These are phyloP conservation scores for Peromyscus polionotus DNA, from an alignment of 2,113 vertebrate species.

Conservation along the genomic window DNA sequence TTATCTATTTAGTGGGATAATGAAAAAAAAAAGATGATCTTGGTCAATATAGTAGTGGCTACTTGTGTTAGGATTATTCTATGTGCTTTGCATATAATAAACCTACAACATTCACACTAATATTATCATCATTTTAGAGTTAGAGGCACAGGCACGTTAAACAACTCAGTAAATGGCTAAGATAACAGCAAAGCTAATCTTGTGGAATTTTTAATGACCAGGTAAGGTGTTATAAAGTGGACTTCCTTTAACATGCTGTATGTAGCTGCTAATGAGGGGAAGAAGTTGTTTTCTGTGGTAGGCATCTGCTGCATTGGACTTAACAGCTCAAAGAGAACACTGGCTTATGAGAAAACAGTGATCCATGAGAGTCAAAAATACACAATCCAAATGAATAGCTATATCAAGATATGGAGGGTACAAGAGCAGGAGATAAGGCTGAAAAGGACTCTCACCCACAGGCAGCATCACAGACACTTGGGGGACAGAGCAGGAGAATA, in stretches of 20 bases:
- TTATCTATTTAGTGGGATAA: not conserved
- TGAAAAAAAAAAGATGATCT: not conserved
- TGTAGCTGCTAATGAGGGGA: not conserved
- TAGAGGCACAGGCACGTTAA: not conserved
- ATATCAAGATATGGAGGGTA: not conserved
- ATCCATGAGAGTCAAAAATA: not conserved
- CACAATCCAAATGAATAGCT: not conserved
- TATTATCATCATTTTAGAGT: not conserved
- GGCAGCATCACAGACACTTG: not conserved
- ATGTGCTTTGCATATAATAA: not conserved
- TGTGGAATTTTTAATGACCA: constrained; percentile 1
- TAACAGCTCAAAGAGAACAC: not conserved
- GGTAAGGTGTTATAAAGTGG: not conserved
- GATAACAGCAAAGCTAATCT: not conserved
- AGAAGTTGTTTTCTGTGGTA: not conserved
- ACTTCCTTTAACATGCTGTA: not conserved
- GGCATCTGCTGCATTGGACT: not conserved
- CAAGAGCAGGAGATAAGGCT: not conserved
- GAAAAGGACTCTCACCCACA: not conserved
- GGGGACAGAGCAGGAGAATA: not conserved
- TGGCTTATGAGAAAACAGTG: not conserved
- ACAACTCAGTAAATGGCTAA: not conserved
- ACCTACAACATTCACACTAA: not conserved
- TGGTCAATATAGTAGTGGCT: not conserved
- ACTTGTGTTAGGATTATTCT: not conserved